Percentiles rank a stretch among this genome's conserved stretches.
These are phyloP conservation scores for Datnioides undecimradiatus DNA, from an alignment of 2,113 vertebrate genomes.

Conservation along the genomic window DNA sequence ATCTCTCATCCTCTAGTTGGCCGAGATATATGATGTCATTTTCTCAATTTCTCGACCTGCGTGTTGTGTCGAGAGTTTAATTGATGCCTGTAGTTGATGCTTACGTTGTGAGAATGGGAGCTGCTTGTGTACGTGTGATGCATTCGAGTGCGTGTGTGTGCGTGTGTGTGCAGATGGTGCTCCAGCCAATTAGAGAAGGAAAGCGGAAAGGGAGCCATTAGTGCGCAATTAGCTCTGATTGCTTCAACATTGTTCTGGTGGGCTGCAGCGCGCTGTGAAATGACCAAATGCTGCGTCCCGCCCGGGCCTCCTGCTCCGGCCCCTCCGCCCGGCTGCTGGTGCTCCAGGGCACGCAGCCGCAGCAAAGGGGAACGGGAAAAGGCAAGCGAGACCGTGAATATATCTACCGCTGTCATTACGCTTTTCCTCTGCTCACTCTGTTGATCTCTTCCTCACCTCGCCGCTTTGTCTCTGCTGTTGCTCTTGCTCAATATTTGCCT, in stretches of 20 bases:
- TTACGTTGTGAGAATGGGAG: constrained; percentile 1
- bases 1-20: constrained; percentile 9
- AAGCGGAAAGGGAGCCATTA: constrained; percentile 81
- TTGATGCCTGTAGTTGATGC: constrained; percentile 10
- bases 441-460: constrained; percentile 27
- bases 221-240: constrained; percentile 80
- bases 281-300: constrained; percentile 74
- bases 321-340: neutral
- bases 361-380: neutral
- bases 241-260: constrained; percentile 83
- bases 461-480: constrained; percentile 22
- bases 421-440: constrained; percentile 6
- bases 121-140: constrained; percentile 32
- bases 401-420: neutral
- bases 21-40: constrained; percentile 11
- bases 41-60: constrained; percentile 5
- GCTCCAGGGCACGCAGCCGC: neutral
- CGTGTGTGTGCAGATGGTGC: constrained; percentile 66
- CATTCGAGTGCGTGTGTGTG: constrained; percentile 38
- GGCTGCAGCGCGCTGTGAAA: constrained; percentile 78
- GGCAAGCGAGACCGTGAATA: neutral
- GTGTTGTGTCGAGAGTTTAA: constrained; percentile 19
- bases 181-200: constrained; percentile 78
- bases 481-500: constrained; percentile 56
- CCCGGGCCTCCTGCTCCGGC: constrained; percentile 26